A percentile compares a stretch with the other conserved stretches of the same genome.
phyloP scores from a whole-genome alignment of 2,888 invertebrate species.

The Junonia oenone region DNA sequence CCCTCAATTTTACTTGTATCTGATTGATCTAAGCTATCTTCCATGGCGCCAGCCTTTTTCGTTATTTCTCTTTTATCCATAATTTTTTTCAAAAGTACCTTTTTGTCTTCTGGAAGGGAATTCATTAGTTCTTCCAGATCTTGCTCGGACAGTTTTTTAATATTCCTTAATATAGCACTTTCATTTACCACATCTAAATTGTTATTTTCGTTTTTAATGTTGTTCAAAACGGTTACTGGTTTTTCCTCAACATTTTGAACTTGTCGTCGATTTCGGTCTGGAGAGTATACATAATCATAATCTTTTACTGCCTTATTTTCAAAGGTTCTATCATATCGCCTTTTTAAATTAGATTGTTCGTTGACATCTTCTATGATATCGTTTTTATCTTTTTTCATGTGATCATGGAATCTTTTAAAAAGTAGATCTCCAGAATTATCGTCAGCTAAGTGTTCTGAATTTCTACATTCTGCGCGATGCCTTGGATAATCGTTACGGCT shows the following conservation, averaged over 20 bases:
- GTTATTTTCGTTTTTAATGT: slow-evolving; percentile 4
- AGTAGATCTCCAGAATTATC: slow-evolving; percentile 7
- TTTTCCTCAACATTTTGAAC: slow-evolving; percentile 18
- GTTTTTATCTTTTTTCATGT: not conserved
- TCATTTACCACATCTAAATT: slow-evolving; percentile 49
- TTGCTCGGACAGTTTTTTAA: slow-evolving; percentile 56
- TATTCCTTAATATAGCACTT: slow-evolving; percentile 58
- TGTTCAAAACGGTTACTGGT: slow-evolving; percentile 7
- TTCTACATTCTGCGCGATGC: not conserved
- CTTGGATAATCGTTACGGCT: not conserved
- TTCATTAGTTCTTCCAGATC: slow-evolving; percentile 61
- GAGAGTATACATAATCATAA: slow-evolving; percentile 21
- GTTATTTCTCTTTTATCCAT: slow-evolving; percentile 70
- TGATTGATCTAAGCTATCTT: slow-evolving; percentile 58
- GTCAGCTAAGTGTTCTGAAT: not conserved
- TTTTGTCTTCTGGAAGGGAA: slow-evolving; percentile 63
- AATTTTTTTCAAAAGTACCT: slow-evolving; percentile 56
- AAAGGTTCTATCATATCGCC: not conserved
- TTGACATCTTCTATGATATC: slow-evolving; percentile 9
- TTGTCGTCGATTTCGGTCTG: slow-evolving; percentile 50
- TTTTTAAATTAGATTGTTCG: slow-evolving; percentile 10
- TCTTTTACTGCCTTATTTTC: not conserved
- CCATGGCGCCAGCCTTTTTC: slow-evolving; percentile 63
- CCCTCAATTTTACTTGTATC: slow-evolving; percentile 55
- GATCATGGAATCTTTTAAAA: slow-evolving; percentile 7